Base-by-base conservation (phyloP, 1,140 invertebrate genomes). In the Trichonephila clavata region DNA sequence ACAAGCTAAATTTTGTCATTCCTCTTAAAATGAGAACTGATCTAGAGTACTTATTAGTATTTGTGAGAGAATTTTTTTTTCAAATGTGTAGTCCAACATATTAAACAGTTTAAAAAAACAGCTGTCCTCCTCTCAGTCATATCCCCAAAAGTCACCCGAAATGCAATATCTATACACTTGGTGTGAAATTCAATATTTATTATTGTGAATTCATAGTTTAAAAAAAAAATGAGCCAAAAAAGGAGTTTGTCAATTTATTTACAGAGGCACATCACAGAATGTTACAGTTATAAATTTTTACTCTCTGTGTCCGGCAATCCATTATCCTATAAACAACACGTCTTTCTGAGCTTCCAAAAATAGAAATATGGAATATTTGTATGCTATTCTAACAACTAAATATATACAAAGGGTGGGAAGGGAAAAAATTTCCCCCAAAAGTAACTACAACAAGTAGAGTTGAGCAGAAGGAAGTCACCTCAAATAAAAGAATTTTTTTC, bases 341-440 rank as follows among this genome's bases (percentile, higher is more conserved):
- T 90, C 93, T 94, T 90, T 90, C 93, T 89, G 93, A 94, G 93
- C 93, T 94, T 94, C 87, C 93, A 94, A 94, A 94, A 94, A 94
- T 94, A 94, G 93, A 94, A 94, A 94, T 94, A 86, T 94, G 86
- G 93, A 94, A 89, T 94, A 77, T 89, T 84, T 68, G 65, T 65
- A 83, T 68, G n/a, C 84, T 81, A 93, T 32, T 83, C 86, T 94
- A 89, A 59, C 32, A 94, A 94, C 86, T 89, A 94, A 94, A 89
- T 94, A 94, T 94, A 94, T 94, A 94, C 93, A 94, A 94, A 94
- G 86, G 77, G 93, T 89, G 68, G 60, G 61, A 86, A 24, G 87
- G 93, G 61, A 50, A 89, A 83, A 93, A 50, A 21, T 83, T 88
- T 68, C 60, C 87, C 92, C 77, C 57, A 71, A 83, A 94, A 94